A percentile compares a stretch with the other conserved stretches of the same genome.
Evolutionary conservation across 2,888 invertebrate species (phyloP).

Genomic region (Mythimna loreyi): DNA sequence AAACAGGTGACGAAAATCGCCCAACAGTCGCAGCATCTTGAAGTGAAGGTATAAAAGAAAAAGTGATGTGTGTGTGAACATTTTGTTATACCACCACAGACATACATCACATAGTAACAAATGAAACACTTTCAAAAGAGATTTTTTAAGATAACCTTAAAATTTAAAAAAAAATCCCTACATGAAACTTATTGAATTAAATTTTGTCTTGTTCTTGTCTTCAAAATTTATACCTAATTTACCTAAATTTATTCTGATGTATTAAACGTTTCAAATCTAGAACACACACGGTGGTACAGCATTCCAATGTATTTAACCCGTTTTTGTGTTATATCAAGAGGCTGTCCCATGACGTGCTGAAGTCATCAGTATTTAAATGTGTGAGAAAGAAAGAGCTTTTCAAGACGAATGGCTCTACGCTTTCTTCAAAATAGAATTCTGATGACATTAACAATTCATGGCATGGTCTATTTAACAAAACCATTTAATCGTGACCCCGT

Average conservation of each 20-base stretch:
- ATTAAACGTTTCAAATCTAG: not conserved
- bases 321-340: not conserved
- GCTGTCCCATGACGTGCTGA: not conserved
- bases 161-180: no score
- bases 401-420: no score
- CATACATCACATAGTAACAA: conserved; percentile 37
- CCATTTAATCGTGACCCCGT: conserved; percentile 11
- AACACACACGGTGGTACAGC: conserved; percentile 27
- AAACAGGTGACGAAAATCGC: conserved; percentile 82
- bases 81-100: conserved; percentile 37
- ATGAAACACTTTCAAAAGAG: not conserved
- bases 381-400: not conserved
- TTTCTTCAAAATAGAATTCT: not conserved
- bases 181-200: no score
- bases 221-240: not conserved
- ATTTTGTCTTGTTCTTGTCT: not conserved
- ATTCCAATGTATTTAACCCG: conserved; percentile 12
- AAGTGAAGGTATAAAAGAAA: conserved; percentile 82
- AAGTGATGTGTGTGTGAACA: conserved; percentile 32
- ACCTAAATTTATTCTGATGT: not conserved
- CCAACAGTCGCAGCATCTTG: conserved; percentile 80
- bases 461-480: conserved; percentile 14
- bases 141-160: not conserved
- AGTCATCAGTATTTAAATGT: not conserved
- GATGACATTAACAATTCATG: not conserved